Conservation (phyloP, 2,797 vertebrate species). For the Sebastes alutus region DNA sequence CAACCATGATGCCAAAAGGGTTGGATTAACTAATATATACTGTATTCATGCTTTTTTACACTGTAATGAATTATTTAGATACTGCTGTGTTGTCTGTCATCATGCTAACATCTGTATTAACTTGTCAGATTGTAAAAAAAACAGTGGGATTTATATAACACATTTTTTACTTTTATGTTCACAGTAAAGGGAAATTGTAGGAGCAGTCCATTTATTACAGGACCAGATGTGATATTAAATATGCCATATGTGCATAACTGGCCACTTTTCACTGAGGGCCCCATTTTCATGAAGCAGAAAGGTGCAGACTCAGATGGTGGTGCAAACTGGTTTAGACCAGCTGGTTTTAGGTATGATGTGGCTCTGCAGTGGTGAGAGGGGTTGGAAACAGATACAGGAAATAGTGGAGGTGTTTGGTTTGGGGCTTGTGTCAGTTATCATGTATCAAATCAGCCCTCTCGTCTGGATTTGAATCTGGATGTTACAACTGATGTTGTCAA, state of each 20-base stretch:
- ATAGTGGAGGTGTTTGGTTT: background rate
- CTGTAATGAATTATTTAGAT: background rate
- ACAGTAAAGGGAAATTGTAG: background rate
- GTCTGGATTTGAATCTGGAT: background rate
- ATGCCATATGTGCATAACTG: slow-evolving; percentile 1
- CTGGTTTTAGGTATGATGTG: background rate
- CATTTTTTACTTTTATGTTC: background rate
- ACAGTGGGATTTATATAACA: background rate
- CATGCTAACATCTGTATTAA: background rate
- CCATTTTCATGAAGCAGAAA: background rate
- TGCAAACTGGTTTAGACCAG: background rate
- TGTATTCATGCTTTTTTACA: background rate
- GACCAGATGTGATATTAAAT: slow-evolving; percentile 13
- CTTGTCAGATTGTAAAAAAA: background rate
- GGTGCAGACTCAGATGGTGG: background rate
- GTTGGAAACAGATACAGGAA: background rate
- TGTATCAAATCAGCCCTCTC: background rate
- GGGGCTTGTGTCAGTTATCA: background rate
- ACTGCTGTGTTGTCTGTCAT: background rate
- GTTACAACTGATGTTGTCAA: background rate
- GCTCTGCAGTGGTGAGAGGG: background rate
- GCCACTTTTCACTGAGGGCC: background rate
- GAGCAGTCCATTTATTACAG: background rate
- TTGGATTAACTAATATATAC: background rate
- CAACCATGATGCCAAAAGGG: background rate